These are phyloP conservation scores for Dendrolimus pini DNA, from an alignment of 2,888 invertebrate genomes.

Conservation along the genomic window DNA sequence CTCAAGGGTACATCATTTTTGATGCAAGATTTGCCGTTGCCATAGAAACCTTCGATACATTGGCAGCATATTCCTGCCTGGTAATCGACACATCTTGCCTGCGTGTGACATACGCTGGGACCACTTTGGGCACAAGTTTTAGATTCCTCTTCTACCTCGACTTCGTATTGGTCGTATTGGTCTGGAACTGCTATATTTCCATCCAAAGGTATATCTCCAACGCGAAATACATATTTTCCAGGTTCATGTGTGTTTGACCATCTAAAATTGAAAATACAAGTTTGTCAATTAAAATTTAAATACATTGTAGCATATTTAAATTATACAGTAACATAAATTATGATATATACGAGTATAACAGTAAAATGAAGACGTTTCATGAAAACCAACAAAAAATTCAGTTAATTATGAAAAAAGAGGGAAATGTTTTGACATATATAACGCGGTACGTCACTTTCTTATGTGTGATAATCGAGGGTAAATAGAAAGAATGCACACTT, in stretches of 20 bases:
- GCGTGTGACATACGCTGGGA: conserved; percentile 85
- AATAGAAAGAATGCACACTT: too few relatives aligned
- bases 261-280: conserved; percentile 61
- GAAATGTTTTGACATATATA: too few relatives aligned
- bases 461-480: too few relatives aligned
- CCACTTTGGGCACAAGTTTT: conserved; percentile 79
- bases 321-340: too few relatives aligned
- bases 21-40: conserved; percentile 94
- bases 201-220: conserved; percentile 81
- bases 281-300: not conserved
- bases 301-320: not conserved
- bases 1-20: conserved; percentile 89
- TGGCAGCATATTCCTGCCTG: conserved; percentile 92
- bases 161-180: conserved; percentile 58
- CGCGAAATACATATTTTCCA: conserved; percentile 91
- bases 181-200: conserved; percentile 83
- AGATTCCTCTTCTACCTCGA: conserved; percentile 61
- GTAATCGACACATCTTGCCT: conserved; percentile 89
- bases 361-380: too few relatives aligned
- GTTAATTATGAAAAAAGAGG: too few relatives aligned
- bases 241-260: conserved; percentile 90
- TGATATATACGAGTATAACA: too few relatives aligned
- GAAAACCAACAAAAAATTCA: too few relatives aligned
- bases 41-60: conserved; percentile 90
- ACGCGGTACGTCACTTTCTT: too few relatives aligned